Evolutionary conservation across 37 sponge, comb jelly and placozoan genomes (phyloP).

Genomic region (Haliclona indistincta): DNA sequence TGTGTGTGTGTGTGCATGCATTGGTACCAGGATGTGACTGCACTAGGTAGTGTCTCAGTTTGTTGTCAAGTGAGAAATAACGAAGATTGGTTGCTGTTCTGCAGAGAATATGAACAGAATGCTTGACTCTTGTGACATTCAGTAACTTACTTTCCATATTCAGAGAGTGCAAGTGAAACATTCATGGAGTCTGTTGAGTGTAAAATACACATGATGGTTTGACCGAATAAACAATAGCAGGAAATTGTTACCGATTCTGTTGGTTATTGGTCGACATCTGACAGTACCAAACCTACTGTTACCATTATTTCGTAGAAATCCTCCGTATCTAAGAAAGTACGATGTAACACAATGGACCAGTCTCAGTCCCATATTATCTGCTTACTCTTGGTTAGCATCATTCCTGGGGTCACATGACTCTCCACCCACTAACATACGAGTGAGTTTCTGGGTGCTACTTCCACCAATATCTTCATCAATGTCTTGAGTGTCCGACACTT

Average conservation of each 20-base stretch:
- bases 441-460: constrained; percentile 12
- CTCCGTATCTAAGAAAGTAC: background rate
- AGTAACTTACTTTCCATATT: constrained; percentile 11
- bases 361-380: background rate
- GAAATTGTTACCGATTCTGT: constrained; percentile 22
- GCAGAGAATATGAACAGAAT: background rate
- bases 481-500: background rate
- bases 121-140: background rate
- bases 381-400: background rate
- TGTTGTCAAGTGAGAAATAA: constrained; percentile 40
- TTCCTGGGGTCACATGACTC: constrained; percentile 14
- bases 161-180: background rate
- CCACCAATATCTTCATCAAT: constrained; percentile 7
- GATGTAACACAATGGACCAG: background rate
- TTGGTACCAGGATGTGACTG: constrained; percentile 65
- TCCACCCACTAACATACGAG: constrained; percentile 33
- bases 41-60: constrained; percentile 53
- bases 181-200: background rate
- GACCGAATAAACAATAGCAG: background rate
- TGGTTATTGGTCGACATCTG: constrained; percentile 12
- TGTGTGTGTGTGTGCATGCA: too few species aligned
- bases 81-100: background rate
- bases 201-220: background rate
- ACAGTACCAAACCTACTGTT: constrained; percentile 21
- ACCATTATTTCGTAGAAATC: background rate